Conservation (phyloP, 2,113 vertebrate species). For the Syngnathus scovelli region DNA sequence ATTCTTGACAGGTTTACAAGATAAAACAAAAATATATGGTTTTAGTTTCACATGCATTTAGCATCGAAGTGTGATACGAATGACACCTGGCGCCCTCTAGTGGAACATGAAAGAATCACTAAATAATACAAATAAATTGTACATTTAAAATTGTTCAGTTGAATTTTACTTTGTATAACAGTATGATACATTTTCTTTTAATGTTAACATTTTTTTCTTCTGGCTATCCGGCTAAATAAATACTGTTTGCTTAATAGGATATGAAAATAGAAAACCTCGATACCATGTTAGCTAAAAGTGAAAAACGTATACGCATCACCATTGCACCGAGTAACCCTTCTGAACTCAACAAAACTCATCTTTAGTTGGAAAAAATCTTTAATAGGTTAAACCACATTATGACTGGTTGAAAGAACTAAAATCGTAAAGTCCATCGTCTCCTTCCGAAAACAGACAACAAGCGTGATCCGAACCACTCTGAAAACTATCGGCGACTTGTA, state of each 20-base stretch:
- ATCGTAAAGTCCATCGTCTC: conserved; percentile 45
- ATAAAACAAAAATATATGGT: not conserved
- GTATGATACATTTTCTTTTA: not conserved
- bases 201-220: not conserved
- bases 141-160: not conserved
- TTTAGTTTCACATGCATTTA: not conserved
- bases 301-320: not conserved
- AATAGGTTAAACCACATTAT: conserved; percentile 67
- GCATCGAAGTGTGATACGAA: not conserved
- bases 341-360: conserved; percentile 33
- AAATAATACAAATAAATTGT: not conserved
- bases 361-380: conserved; percentile 62
- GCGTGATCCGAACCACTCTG: conserved; percentile 33
- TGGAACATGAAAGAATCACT: not conserved
- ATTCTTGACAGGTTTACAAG: not conserved
- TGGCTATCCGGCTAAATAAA: too few species aligned
- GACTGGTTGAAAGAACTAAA: conserved; percentile 51
- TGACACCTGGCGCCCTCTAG: not conserved
- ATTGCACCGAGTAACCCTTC: not conserved
- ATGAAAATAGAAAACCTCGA: too few species aligned
- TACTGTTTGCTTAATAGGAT: too few species aligned
- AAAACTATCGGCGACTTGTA: conserved; percentile 25
- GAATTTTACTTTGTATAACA: not conserved
- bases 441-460: conserved; percentile 34
- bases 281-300: too few species aligned